Conservation (phyloP, 2,888 invertebrate species). For the Latrodectus elegans region DNA sequence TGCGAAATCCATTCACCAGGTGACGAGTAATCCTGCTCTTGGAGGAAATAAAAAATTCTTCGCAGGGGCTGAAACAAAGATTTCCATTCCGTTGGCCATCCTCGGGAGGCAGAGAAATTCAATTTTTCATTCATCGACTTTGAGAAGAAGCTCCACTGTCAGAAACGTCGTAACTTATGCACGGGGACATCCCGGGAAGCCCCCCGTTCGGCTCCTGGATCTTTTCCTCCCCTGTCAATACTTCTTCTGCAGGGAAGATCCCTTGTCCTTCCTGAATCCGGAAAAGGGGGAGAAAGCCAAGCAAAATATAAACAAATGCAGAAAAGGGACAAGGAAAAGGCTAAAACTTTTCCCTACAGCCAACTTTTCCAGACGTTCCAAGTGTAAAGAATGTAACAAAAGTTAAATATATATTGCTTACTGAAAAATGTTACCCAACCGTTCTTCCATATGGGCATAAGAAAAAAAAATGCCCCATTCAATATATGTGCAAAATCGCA, state of each 20-base stretch:
- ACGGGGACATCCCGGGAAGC: not conserved
- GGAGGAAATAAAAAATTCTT: not conserved
- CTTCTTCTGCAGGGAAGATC: not conserved
- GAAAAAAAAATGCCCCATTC: not conserved
- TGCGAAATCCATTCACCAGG: not conserved
- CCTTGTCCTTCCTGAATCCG: not conserved
- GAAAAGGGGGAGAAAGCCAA: not conserved
- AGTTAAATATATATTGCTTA: slow-evolving; percentile 13
- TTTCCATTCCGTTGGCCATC: not conserved
- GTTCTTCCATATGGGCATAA: slow-evolving; percentile 8
- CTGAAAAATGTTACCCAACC: not conserved
- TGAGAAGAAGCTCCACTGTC: slow-evolving; percentile 35
- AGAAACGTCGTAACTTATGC: slow-evolving; percentile 37
- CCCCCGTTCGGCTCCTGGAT: not conserved
- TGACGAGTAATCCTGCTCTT: not conserved
- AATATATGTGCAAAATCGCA: slow-evolving; percentile 15
- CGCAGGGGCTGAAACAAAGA: not conserved
- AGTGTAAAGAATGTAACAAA: not conserved
- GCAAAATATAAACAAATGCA: slow-evolving; percentile 13
- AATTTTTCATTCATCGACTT: slow-evolving; percentile 40
- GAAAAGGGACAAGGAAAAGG: not conserved
- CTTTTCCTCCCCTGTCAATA: slow-evolving; percentile 13
- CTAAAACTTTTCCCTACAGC: not conserved
- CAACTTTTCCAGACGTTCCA: not conserved
- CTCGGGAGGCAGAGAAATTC: slow-evolving; percentile 1